phyloP scores from a whole-genome alignment of 2,888 invertebrate species.

The Eumacrocentrus americanus region DNA sequence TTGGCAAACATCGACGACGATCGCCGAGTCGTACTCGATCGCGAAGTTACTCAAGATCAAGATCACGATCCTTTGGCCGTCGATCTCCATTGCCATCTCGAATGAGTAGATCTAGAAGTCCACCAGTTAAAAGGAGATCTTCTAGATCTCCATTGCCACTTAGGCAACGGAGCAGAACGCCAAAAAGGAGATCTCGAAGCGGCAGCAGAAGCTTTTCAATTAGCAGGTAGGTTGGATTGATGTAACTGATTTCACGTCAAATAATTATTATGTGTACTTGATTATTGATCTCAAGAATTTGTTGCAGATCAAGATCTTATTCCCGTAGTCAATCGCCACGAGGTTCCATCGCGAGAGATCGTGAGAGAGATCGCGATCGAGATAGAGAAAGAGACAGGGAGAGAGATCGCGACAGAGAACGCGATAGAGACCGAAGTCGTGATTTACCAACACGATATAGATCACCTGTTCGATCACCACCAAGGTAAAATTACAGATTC shows the following conservation, averaged over 20 bases:
- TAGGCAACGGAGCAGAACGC: slow-evolving; percentile 56
- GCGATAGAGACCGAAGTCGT: slow-evolving; percentile 52
- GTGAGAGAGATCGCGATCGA: slow-evolving; percentile 51
- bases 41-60: slow-evolving; percentile 62
- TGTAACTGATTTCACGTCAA: background rate
- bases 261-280: background rate
- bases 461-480: slow-evolving; percentile 57
- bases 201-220: slow-evolving; percentile 66
- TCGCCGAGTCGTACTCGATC: slow-evolving; percentile 63
- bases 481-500: slow-evolving; percentile 45
- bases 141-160: slow-evolving; percentile 55
- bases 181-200: slow-evolving; percentile 58
- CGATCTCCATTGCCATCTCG: slow-evolving; percentile 56
- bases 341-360: slow-evolving; percentile 63
- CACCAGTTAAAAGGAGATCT: slow-evolving; percentile 54
- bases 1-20: slow-evolving; percentile 68
- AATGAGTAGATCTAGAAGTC: slow-evolving; percentile 60
- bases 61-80: slow-evolving; percentile 57
- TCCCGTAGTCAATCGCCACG: slow-evolving; percentile 67
- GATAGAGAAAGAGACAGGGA: slow-evolving; percentile 40
- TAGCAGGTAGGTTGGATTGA: slow-evolving; percentile 61
- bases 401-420: slow-evolving; percentile 48
- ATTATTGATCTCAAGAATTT: slow-evolving; percentile 11
- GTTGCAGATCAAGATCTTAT: slow-evolving; percentile 70
- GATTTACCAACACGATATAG: slow-evolving; percentile 57